These are phyloP conservation scores for Hetaerina americana DNA, from an alignment of 1,140 invertebrate species.

Conservation along the genomic window DNA sequence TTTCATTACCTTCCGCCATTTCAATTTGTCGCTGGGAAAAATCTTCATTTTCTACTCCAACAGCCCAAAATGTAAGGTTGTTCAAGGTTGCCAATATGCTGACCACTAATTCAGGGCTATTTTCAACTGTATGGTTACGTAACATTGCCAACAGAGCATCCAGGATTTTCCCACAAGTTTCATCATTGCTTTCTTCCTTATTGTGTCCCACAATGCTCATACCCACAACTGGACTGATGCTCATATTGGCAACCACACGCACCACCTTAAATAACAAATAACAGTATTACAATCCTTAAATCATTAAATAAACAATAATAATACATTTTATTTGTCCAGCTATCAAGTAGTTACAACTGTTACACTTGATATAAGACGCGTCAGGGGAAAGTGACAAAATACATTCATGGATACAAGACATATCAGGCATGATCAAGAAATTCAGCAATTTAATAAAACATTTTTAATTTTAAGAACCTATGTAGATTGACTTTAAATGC, in stretches of 20 bases:
- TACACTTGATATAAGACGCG: too few relatives aligned
- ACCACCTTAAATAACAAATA: slow-evolving; percentile 33
- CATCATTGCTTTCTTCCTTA: neutral
- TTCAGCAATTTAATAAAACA: too few relatives aligned
- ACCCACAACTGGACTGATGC: slow-evolving; percentile 53
- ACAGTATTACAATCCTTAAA: neutral
- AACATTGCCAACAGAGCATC: slow-evolving; percentile 35
- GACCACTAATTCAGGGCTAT: slow-evolving; percentile 47
- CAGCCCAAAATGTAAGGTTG: slow-evolving; percentile 49
- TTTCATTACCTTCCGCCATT: slow-evolving; percentile 27
- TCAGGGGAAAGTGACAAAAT: too few relatives aligned
- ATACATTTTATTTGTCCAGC: neutral
- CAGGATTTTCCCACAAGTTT: slow-evolving; percentile 23
- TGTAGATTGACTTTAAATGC: too few relatives aligned
- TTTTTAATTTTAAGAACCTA: too few relatives aligned
- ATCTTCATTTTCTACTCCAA: slow-evolving; percentile 23
- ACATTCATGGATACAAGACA: too few relatives aligned
- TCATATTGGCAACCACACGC: slow-evolving; percentile 57
- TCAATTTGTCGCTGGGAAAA: slow-evolving; percentile 22
- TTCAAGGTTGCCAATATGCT: slow-evolving; percentile 49
- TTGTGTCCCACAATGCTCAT: slow-evolving; percentile 32
- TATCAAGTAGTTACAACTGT: too few relatives aligned
- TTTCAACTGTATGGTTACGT: slow-evolving; percentile 36
- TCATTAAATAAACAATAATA: neutral
- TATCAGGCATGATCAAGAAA: too few relatives aligned